Conservation (phyloP, 2,113 vertebrate species). For the Puma concolor region DNA sequence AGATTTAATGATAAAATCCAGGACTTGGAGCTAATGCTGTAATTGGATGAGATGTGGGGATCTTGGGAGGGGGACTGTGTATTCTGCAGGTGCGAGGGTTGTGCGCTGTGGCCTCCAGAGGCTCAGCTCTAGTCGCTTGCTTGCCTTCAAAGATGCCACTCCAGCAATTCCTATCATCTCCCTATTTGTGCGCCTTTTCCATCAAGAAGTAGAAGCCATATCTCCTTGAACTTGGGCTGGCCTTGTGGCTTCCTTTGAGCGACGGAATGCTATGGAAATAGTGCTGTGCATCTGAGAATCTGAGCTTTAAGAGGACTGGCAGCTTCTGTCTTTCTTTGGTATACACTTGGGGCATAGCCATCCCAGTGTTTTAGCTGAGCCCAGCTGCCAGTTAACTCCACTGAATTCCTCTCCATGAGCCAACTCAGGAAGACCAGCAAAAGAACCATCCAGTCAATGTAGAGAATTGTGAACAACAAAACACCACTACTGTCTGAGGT, state of each 20-base stretch:
- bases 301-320: background rate
- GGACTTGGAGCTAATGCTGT: background rate
- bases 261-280: background rate
- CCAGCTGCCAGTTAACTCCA: too few relatives aligned
- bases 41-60: background rate
- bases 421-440: background rate
- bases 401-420: background rate
- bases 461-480: background rate
- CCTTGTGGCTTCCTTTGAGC: background rate
- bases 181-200: background rate
- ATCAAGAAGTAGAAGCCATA: background rate
- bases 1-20: background rate
- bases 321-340: background rate
- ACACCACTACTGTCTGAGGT: background rate
- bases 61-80: background rate
- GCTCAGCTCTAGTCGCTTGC: background rate
- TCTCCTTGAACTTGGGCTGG: background rate
- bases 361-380: background rate
- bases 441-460: background rate
- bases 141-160: background rate
- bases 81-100: background rate
- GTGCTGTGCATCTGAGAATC: background rate
- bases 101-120: background rate
- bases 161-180: background rate
- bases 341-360: accelerated